Conservation (phyloP, 2,888 invertebrate species). For the Phortica magna region DNA sequence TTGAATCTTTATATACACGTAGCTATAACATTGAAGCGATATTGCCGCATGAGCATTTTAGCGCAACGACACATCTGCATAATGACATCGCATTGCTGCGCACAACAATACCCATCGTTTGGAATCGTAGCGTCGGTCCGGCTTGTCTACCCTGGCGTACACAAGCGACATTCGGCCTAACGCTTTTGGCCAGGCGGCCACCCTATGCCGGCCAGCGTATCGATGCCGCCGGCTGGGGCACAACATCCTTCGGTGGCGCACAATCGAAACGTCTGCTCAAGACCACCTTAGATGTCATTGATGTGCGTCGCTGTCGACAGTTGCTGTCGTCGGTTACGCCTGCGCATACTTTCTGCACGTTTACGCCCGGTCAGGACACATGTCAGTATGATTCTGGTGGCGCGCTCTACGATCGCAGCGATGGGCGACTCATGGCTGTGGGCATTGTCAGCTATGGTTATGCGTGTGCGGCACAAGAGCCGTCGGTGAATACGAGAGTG, state of each 20-base stretch:
- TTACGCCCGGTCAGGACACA: constrained; percentile 78
- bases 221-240: constrained; percentile 81
- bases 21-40: constrained; percentile 75
- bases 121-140: constrained; percentile 80
- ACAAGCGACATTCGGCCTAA: neutral
- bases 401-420: constrained; percentile 78
- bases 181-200: constrained; percentile 45
- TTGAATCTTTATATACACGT: constrained; percentile 76
- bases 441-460: constrained; percentile 81
- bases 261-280: constrained; percentile 79
- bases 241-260: constrained; percentile 79
- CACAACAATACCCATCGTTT: constrained; percentile 77
- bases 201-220: constrained; percentile 77
- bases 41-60: constrained; percentile 78
- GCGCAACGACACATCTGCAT: constrained; percentile 54
- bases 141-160: constrained; percentile 80
- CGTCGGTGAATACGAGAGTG: constrained; percentile 81
- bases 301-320: constrained; percentile 76
- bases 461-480: constrained; percentile 79
- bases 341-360: constrained; percentile 79
- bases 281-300: constrained; percentile 79
- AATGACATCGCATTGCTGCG: constrained; percentile 81
- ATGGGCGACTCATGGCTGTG: constrained; percentile 77
- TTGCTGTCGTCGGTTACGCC: constrained; percentile 56
- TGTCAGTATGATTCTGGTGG: constrained; percentile 82